These are phyloP conservation scores for Falco biarmicus DNA, from an alignment of 2,797 vertebrate species.

Conservation along the genomic window DNA sequence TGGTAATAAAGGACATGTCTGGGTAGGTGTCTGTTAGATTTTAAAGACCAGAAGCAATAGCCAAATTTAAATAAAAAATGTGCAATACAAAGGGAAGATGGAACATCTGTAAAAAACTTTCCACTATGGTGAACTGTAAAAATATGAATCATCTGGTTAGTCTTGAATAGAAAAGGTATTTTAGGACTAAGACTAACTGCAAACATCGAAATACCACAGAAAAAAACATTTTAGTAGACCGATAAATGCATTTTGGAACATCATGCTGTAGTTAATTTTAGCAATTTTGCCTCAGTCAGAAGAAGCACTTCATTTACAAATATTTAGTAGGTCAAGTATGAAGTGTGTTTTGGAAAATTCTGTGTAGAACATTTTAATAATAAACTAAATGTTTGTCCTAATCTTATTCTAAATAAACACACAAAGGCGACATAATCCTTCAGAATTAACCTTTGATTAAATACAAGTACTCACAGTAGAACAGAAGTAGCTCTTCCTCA, in stretches of 20 bases:
- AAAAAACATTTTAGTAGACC: constrained; percentile 20
- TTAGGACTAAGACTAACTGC: not conserved
- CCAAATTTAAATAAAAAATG: not conserved
- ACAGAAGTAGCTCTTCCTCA: not conserved
- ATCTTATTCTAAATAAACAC: constrained; percentile 31
- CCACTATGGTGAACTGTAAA: not conserved
- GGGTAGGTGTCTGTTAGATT: not conserved
- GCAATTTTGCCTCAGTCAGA: constrained; percentile 10
- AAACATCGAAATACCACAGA: not conserved
- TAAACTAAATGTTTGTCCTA: constrained; percentile 45
- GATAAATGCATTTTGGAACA: not conserved
- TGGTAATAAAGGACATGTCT: not conserved
- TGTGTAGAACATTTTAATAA: constrained; percentile 17
- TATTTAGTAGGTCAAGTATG: constrained; percentile 50
- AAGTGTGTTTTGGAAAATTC: constrained; percentile 10
- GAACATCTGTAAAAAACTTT: not conserved
- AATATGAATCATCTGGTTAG: not conserved
- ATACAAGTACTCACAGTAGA: not conserved
- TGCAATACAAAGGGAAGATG: not conserved
- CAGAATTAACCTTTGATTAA: constrained; percentile 57
- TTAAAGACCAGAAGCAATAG: not conserved
- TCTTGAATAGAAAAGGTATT: not conserved
- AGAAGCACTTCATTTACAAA: constrained; percentile 29
- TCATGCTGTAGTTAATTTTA: constrained; percentile 9
- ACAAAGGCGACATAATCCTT: constrained; percentile 3